Base-by-base conservation (phyloP, 2,888 invertebrate genomes). In the Amiota minor region DNA sequence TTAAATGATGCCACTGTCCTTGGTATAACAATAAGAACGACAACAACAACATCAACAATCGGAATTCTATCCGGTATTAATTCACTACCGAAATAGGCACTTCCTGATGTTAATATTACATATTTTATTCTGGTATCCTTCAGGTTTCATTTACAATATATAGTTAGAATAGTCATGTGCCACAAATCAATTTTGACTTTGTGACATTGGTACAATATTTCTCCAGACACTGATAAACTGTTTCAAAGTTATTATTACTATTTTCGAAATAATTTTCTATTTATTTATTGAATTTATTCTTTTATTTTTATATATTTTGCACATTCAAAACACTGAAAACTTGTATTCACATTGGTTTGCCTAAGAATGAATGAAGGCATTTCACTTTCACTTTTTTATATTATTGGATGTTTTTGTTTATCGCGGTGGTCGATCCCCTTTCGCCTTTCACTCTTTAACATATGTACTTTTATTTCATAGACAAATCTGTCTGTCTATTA, bases 1-100 rank as follows among this genome's bases (percentile, higher is more conserved):
- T 35, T 35, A 6, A 35, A 6, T 35, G 35, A 35, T 35, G 75
- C 76, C 80, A 84, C 76, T 81, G 84, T 84, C 78, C 81, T 84
- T 82, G 81, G 72, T 59, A 59, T 8, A 35, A 35, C 35, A 35
- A 35, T 35, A 35, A 35, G 35, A 35, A 35, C 6, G 6, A 35
- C 4, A 35, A 35, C 35, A 35, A 35, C 35, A 35, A 35, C 6
- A 35, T 6, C 6, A 35, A 2, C 35, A 4, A 35, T 2, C 35
- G 6, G 35, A 4, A 35, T 6, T 35, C 23, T 23, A 1, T 2
- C 1, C 23, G 23, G 23, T 23, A 23, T 23, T 3, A 23, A 23
- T 23, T 1, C 23, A 23, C 23, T 23, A 23, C 23, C 23, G 3
- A 23, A 23, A 23, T 1, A 2, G 23, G 3, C 3, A 23, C 23